Percentiles rank a stretch among this genome's conserved stretches.
These are phyloP conservation scores for Lepeophtheirus nordmannii DNA, from an alignment of 2,888 invertebrate species.

Conservation along the genomic window DNA sequence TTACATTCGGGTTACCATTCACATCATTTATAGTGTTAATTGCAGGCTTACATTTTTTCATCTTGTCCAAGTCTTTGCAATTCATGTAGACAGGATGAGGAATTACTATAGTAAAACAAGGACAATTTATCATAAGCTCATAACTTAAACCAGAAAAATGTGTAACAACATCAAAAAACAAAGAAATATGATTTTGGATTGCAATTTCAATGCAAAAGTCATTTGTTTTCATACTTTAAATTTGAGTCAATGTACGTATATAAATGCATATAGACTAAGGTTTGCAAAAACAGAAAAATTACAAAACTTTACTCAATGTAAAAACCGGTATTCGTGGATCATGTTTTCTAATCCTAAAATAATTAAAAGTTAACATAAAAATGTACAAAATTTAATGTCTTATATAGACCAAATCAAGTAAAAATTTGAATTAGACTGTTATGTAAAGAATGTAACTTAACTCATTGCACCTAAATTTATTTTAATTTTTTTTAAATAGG, in stretches of 20 bases:
- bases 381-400: too few relatives aligned
- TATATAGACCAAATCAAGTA: too few relatives aligned
- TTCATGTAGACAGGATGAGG: constrained; percentile 24
- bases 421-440: too few relatives aligned
- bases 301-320: too few relatives aligned
- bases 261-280: neutral
- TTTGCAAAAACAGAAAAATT: neutral
- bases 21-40: neutral
- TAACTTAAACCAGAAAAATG: neutral
- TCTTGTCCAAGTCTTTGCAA: constrained; percentile 13
- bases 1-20: neutral
- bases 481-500: too few relatives aligned
- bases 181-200: neutral
- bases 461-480: too few relatives aligned
- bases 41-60: neutral
- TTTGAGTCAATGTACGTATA: neutral
- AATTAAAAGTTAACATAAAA: too few relatives aligned
- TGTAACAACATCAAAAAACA: neutral
- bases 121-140: neutral
- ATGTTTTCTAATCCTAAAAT: too few relatives aligned
- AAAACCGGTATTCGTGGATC: too few relatives aligned
- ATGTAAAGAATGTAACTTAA: too few relatives aligned
- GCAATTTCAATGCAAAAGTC: neutral
- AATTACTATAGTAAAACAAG: constrained; percentile 21
- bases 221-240: neutral